Evolutionary conservation across 2,888 invertebrate genomes (phyloP), one percentile per base, ranked within the genome.

Genomic region (Nebria salina): DNA sequence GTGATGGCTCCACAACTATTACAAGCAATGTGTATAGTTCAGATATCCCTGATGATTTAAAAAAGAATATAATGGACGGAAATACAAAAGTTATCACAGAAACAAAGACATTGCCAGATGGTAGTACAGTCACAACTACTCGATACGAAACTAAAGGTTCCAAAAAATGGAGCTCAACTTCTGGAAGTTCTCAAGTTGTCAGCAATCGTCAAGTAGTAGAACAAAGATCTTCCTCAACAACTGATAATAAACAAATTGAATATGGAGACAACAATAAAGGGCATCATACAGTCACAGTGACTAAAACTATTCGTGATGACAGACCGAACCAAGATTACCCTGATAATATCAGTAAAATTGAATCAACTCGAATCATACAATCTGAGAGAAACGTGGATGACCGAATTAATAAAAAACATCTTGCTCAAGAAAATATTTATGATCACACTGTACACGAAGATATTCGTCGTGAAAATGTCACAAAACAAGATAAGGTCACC

Each of bases 61-160:
- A 87, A 82, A 85, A 84, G 64, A 86, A 85, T 76, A 88, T 86
- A 78, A 84, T 87, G 20, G 93, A 94, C 86, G 91, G 93, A 82
- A 92, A 92, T 87, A 93, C 93, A 70, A 92, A 92, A 88, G 91
- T 93, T 83, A 91, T 92, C 7, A 92, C 92, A 13, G 94, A 94
- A 84, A 94, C 93, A 0, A 91, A 93, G 84, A 91, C 92, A 74
- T 87, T 93, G 68, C 92, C 92, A 0, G 94, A 93, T 85, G 94
- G 94, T 15, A 92, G 92, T 1, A 91, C 91, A 68, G 92, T 94
- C 0, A 94, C 93, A n/a, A 93, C 93, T 82, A 93, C 93, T 25
- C 91, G 91, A 70, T 92, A 93, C 65, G 94, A 94, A 86, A 93
- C 93, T 34, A 80, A 20, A 64, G 75, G 80, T 11, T 34, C 75